phyloP scores from a whole-genome alignment of 2,797 vertebrate species.

The Arvicola amphibius region DNA sequence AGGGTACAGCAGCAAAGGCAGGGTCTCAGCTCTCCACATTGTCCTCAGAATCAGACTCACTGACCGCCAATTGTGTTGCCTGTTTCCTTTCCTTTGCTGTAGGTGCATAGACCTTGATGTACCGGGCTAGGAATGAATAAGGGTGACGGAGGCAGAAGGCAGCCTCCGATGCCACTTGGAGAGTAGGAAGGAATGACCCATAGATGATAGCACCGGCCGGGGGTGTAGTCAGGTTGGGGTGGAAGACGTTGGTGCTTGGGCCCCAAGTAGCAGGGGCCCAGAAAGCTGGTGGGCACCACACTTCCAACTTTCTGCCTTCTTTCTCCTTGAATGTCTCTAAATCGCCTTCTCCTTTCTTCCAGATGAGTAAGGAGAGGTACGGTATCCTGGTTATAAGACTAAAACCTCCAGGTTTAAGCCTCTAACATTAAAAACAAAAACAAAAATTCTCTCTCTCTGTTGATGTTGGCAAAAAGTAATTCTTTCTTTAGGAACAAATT shows the following conservation, averaged over 20 bases:
- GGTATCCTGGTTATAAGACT: not conserved
- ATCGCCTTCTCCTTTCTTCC: not conserved
- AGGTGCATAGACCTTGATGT: not conserved
- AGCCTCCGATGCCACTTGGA: not conserved
- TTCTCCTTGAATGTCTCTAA: not conserved
- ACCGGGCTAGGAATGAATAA: not conserved
- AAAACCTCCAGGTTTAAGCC: not conserved
- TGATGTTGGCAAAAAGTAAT: not conserved
- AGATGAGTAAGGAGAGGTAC: not conserved
- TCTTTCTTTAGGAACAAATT: not conserved
- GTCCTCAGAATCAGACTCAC: not conserved
- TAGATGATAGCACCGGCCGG: not conserved
- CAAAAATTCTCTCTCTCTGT: not conserved
- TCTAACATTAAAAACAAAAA: not conserved
- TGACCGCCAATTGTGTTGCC: not conserved
- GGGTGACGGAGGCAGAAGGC: not conserved
- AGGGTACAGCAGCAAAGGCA: not conserved
- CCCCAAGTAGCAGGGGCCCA: not conserved
- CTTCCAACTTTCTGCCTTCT: not conserved
- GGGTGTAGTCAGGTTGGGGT: not conserved
- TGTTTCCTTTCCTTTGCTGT: not conserved
- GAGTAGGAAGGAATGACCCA: not conserved
- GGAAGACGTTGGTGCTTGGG: not conserved
- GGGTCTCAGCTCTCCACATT: not conserved
- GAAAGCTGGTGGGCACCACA: not conserved